Evolutionary conservation across 2,113 vertebrate species (phyloP).

Genomic region (Excalfactoria chinensis): DNA sequence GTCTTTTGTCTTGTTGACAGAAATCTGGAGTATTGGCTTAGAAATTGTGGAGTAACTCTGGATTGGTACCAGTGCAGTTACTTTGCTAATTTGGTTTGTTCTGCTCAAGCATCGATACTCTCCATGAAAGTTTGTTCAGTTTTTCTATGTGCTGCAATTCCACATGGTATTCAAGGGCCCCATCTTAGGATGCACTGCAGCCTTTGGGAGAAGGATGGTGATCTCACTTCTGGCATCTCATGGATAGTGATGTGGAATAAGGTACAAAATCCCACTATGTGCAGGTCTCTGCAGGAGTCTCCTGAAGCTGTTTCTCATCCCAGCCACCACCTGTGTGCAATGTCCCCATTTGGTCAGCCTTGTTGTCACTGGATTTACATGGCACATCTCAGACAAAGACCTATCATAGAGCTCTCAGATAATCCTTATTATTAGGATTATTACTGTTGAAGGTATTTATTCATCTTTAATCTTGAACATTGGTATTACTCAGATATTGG

Average conservation of each 20-base stretch:
- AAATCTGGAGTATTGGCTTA: neutral
- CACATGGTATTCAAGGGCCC: neutral
- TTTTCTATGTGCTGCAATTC: neutral
- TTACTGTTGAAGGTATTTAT: constrained; percentile 20
- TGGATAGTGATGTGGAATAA: neutral
- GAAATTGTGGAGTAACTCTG: neutral
- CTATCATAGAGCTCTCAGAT: neutral
- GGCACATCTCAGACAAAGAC: neutral
- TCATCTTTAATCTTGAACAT: constrained; percentile 25
- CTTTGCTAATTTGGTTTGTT: neutral
- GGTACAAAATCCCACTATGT: neutral
- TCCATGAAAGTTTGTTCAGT: neutral
- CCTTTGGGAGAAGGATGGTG: neutral
- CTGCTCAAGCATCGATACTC: neutral
- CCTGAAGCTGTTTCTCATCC: neutral
- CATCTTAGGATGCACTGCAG: neutral
- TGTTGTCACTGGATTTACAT: neutral
- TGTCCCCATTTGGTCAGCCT: neutral
- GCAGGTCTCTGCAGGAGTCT: neutral
- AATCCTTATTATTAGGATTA: constrained; percentile 40
- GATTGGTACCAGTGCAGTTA: neutral
- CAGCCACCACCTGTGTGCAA: neutral
- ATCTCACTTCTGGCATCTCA: neutral
- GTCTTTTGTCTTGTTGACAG: neutral
- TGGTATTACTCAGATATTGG: constrained; percentile 8